phyloP scores from a whole-genome alignment of 1,140 invertebrate species.

The Eueides isabella region DNA sequence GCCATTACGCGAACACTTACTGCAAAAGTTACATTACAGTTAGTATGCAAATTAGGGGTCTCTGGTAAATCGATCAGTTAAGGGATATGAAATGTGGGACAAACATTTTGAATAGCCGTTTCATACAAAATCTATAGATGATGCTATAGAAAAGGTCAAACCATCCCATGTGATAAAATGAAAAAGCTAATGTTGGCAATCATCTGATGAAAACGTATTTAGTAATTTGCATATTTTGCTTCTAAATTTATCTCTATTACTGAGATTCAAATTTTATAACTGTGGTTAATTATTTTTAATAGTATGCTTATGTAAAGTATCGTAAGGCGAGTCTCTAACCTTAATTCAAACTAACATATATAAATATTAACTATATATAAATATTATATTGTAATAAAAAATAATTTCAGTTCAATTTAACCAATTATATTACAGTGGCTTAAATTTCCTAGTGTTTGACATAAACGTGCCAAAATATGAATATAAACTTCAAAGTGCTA shows the following conservation, averaged over 20 bases:
- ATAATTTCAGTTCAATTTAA: no score
- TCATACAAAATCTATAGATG: background rate
- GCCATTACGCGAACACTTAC: background rate
- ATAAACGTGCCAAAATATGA: constrained; percentile 34
- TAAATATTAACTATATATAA: background rate
- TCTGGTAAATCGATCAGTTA: constrained; percentile 23
- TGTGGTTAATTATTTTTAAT: background rate
- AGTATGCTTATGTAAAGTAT: background rate
- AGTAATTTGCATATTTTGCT: constrained; percentile 16
- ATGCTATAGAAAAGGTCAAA: constrained; percentile 9
- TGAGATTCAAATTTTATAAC: background rate
- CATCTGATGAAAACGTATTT: constrained; percentile 7
- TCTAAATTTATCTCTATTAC: background rate
- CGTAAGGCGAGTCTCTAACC: background rate
- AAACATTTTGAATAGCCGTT: constrained; percentile 4
- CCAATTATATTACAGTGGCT: background rate
- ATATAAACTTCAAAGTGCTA: constrained; percentile 6
- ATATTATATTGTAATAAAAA: background rate
- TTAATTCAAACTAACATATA: background rate
- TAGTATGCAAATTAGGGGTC: constrained; percentile 22
- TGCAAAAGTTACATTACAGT: constrained; percentile 15
- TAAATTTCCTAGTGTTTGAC: background rate
- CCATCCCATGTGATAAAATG: constrained; percentile 9
- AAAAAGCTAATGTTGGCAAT: constrained; percentile 1
- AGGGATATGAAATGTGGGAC: constrained; percentile 13